Base-by-base conservation (phyloP, 2,888 invertebrate species). In the Coenonympha glycerion region DNA sequence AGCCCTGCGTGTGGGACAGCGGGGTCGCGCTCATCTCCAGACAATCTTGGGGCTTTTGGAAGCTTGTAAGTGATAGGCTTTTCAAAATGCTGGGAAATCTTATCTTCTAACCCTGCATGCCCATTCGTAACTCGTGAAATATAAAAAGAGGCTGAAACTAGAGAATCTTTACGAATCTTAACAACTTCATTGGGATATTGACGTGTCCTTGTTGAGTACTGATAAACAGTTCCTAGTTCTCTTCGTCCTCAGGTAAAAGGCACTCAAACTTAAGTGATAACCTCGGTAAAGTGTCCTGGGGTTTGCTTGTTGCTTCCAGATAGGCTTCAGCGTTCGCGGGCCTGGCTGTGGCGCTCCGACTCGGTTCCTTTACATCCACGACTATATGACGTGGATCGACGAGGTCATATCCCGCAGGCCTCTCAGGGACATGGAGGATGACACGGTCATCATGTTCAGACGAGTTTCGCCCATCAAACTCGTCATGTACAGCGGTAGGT, bases 281-380 rank as follows among this genome's bases (percentile, higher is more conserved):
- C n/a, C n/a, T n/a, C n/a, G n/a, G 8, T 13, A 5, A n/a, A n/a
- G n/a, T n/a, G n/a, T n/a, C n/a, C n/a, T n/a, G n/a, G n/a, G n/a
- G n/a, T n/a, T n/a, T n/a, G n/a, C n/a, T n/a, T 24, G 15, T 6
- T 24, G n/a, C 13, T 13, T 15, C 8, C 30, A 80, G 80, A 26
- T 80, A 4, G 81, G 81, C 1, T 78, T 79, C 49, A 66, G 76
- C 4, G 62, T 69, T 2, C 73, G 76, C 0, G 79, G 81, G 0
- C 73, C 79, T 0, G 81, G 81, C 0, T 81, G 81, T 46, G 76
- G 71, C 0, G 78, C 76, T 1, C 81, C 81, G 0, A 59, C 79
- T 0, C 69, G 75, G 1, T 81, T 74, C 60, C 49, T 79, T n/a
- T 68, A 61, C 57, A 53, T 79, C 0, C 63, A 69, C 55, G 62